Percentiles rank a stretch among this genome's conserved stretches.
phyloP scores from a whole-genome alignment of 1,140 invertebrate species.

The Lordiphosa collinella region DNA sequence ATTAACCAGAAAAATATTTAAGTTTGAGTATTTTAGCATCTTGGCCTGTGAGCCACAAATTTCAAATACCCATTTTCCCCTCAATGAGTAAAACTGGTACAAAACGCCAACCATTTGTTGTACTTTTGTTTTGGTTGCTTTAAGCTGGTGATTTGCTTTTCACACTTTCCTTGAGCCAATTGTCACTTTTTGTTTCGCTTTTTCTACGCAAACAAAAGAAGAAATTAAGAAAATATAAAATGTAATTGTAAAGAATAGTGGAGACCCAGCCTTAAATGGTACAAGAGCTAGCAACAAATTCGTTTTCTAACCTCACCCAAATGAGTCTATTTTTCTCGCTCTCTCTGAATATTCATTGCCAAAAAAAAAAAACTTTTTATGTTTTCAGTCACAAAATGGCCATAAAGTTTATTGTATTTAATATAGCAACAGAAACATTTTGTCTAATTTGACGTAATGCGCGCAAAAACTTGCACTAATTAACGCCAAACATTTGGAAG shows the following conservation, averaged over 20 bases:
- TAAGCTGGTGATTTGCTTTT: constrained; percentile 45
- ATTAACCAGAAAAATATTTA: too few relatives aligned
- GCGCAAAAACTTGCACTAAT: constrained; percentile 62
- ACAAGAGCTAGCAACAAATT: constrained; percentile 14
- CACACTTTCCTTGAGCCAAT: constrained; percentile 74
- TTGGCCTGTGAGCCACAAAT: too few relatives aligned
- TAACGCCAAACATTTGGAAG: constrained; percentile 46
- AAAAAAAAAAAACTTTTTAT: constrained; percentile 27
- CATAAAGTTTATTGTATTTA: constrained; percentile 69
- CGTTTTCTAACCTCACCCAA: constrained; percentile 10
- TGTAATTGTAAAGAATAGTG: constrained; percentile 22
- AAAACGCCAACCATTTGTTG: constrained; percentile 41
- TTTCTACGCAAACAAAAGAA: constrained; percentile 44
- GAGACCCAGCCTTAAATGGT: background rate
- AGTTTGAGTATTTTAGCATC: too few relatives aligned
- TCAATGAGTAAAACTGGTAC: too few relatives aligned
- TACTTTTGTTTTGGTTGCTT: constrained; percentile 31
- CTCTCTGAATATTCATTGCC: constrained; percentile 33
- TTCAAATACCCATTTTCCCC: too few relatives aligned
- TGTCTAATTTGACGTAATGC: constrained; percentile 51
- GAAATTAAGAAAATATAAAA: constrained; percentile 54
- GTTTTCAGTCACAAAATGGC: constrained; percentile 61
- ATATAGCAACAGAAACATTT: constrained; percentile 44
- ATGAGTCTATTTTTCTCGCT: constrained; percentile 14
- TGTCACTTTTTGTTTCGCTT: constrained; percentile 63